Evolutionary conservation across 2,113 vertebrate genomes (phyloP).

Genomic region (Cacatua alba): DNA sequence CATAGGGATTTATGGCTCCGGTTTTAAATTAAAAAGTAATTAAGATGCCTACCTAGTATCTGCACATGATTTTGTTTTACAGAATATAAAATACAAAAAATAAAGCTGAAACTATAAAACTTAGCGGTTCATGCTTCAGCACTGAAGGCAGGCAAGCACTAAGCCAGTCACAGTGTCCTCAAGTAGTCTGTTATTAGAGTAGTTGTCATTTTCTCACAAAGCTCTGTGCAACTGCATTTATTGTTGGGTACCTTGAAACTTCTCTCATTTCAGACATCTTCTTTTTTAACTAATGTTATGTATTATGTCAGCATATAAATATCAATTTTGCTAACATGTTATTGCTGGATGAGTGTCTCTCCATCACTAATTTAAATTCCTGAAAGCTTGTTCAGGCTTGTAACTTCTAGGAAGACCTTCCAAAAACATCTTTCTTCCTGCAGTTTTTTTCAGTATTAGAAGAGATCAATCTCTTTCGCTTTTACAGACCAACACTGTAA

Average conservation of each 20-base stretch:
- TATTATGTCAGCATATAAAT: background rate
- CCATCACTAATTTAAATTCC: background rate
- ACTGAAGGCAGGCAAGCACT: background rate
- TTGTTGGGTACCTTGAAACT: background rate
- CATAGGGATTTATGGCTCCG: slow-evolving; percentile 33
- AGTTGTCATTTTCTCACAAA: background rate
- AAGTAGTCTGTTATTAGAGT: background rate
- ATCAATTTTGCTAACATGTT: background rate
- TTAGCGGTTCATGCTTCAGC: background rate
- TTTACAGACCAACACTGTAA: background rate
- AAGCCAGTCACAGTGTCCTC: background rate
- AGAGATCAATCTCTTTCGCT: background rate
- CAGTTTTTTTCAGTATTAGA: background rate
- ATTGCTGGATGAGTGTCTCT: background rate
- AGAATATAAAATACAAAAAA: slow-evolving; percentile 10
- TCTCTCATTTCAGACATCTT: background rate
- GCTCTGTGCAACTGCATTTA: background rate
- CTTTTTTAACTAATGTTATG: background rate
- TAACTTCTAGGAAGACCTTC: background rate
- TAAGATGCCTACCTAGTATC: slow-evolving; percentile 52
- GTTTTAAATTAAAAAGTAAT: slow-evolving; percentile 69
- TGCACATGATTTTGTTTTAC: slow-evolving; percentile 8
- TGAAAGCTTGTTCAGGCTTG: background rate
- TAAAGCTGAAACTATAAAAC: background rate
- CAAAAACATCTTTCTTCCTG: background rate